Evolutionary conservation across 2,888 invertebrate genomes (phyloP).

Genomic region (Drosophila mulleri): DNA sequence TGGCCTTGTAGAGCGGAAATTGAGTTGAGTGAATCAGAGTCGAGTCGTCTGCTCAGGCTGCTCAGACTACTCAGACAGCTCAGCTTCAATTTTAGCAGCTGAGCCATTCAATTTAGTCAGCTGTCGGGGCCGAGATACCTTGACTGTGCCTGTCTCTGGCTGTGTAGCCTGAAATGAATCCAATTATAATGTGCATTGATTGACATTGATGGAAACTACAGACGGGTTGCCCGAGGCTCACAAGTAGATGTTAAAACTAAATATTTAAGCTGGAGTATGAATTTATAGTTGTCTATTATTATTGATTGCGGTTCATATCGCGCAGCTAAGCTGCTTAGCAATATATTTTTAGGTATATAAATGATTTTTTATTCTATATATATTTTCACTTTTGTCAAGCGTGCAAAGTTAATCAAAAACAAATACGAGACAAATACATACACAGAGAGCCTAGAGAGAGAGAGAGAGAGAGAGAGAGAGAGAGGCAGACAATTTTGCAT

Average conservation of each 20-base stretch:
- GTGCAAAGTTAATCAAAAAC: constrained; percentile 52
- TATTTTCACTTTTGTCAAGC: too few species aligned
- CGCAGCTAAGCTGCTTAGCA: not conserved
- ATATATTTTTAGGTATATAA: not conserved
- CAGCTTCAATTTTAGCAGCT: not conserved
- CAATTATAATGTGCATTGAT: constrained; percentile 10
- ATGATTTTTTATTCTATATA: not conserved
- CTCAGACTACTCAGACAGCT: not conserved
- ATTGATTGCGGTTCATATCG: not conserved
- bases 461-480: not conserved
- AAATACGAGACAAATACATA: constrained; percentile 31
- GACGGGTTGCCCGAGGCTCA: too few species aligned
- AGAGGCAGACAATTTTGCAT: not conserved
- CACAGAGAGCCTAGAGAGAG: not conserved
- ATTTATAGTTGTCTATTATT: not conserved
- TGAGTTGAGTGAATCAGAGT: constrained; percentile 6
- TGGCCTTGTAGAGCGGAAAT: constrained; percentile 6
- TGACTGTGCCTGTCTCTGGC: not conserved
- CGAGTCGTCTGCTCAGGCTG: not conserved
- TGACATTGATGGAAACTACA: not conserved
- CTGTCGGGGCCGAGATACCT: not conserved
- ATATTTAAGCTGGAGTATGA: constrained; percentile 1
- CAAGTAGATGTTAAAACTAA: constrained; percentile 3
- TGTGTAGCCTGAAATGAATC: not conserved
- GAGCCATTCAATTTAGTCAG: constrained; percentile 3